Base-by-base conservation (phyloP, 2,888 invertebrate genomes). In the Drosophila paranaensis region DNA sequence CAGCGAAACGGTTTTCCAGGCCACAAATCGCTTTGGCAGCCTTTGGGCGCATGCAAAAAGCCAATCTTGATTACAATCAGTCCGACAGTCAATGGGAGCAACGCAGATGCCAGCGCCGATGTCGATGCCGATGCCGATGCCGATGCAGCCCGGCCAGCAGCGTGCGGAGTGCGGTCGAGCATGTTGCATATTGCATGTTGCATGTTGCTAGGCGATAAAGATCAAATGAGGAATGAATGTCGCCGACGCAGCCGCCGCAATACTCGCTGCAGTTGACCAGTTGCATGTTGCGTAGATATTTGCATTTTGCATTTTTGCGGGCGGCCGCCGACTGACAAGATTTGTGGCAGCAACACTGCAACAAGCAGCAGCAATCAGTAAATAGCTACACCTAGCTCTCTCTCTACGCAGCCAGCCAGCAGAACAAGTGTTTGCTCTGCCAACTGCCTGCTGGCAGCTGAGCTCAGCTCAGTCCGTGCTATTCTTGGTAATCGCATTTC, bases 151-250 rank as follows among this genome's bases (percentile, higher is more conserved):
- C 33, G 8, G 33, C 2, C 8, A 6, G 33, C 33, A 2, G 37
- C n/a, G 40, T 16, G 40, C n/a, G 42, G 14, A 10, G 10, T 13
- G 53, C 35, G 48, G 60, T 35, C 48, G 68, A 60, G 65, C 42
- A 50, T 50, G 51, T 37, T 35, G 51, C 35, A 35, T 40, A 60
- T 61, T 40, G 75, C 73, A 79, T 80, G 81, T 82, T 88, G 89
- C 89, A 86, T 86, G 85, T 85, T 80, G 83, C 90, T 67, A 46
- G 81, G 84, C 87, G 86, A 86, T 86, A 89, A 86, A 90, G 86
- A 86, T 86, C 90, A 90, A 86, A 86, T 86, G 87, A 86, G 84
- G 87, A 90, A 86, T 90, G 90, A 79, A 89, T 81, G 83, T 83
- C 81, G 86, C 88, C 89, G 88, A 82, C 74, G 82, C 74, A 81